Base-by-base conservation (phyloP, 2,797 vertebrate genomes). In the Petrocephalus schoutedeni region DNA sequence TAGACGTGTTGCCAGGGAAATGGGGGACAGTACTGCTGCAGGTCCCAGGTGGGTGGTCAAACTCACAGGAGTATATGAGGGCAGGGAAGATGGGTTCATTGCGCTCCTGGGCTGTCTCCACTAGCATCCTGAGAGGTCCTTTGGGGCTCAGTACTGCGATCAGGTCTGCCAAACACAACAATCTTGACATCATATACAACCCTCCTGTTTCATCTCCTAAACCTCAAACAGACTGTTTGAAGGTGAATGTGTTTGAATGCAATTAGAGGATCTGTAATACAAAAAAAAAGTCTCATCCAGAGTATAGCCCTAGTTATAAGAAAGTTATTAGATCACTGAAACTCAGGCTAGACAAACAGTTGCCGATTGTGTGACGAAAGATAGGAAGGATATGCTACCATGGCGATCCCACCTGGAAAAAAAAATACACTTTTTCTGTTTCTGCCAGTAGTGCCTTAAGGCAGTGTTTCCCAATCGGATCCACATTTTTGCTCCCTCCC, bases 21-120 rank as follows among this genome's bases (percentile, higher is more conserved):
- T 0, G 19, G 10, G 14, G 45, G 32, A 83, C 14, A 61, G 51
- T 10, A 41, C 36, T 36, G 2, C 83, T 57, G 53, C 21, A 36
- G n/a, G 80, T 41, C 8, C 4, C 49, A 36, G 19, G 8, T 14
- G 4, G 3, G 21, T 7, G 58, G 57, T 49, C 53, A 21, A 23
- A 97, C 97, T 97, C 93, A 99, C 98, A 99, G 5, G 98, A 99
- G 92, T 99, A 98, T 92, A 99, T 99, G 91, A 99, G 95, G 4
- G 98, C 98, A 3, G 98, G 98, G 91, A 99, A 99, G 92, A 99
- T 98, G 89, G 98, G 98, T 90, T 99, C 98, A 1, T 99, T 99
- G 64, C 98, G 96, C 88, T 99, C 98, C 95, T 99, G 98, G 0
- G 98, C 98, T 0, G 97, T 98, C 92, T 99, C 98, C 89, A 99